Percentiles rank a stretch among this genome's conserved stretches.
phyloP scores from a whole-genome alignment of 2,113 vertebrate genomes.

The Gallinago jamesoni region DNA sequence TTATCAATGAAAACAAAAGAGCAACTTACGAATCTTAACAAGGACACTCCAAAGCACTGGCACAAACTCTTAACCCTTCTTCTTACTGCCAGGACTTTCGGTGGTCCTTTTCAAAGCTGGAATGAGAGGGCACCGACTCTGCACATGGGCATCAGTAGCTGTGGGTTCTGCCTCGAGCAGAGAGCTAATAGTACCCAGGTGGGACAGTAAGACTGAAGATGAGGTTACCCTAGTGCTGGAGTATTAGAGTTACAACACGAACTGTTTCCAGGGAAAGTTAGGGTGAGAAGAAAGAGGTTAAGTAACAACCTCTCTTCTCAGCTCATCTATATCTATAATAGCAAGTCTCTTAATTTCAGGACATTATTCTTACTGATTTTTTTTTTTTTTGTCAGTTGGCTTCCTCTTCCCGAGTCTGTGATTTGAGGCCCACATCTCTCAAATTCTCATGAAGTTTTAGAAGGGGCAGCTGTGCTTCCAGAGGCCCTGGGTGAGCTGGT shows the following conservation, averaged over 20 bases:
- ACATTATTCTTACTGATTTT: not conserved
- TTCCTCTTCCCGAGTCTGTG: not conserved
- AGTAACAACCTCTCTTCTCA: not conserved
- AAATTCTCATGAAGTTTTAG: not conserved
- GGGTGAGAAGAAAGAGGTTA: not conserved
- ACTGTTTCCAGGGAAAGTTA: not conserved
- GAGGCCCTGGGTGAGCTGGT: not conserved
- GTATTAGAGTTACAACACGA: not conserved
- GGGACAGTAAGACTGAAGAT: not conserved
- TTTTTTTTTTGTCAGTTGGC: not conserved
- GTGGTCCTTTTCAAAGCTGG: not conserved
- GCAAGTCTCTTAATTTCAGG: not conserved
- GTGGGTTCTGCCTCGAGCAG: not conserved
- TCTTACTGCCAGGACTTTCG: not conserved
- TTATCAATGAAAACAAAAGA: not conserved
- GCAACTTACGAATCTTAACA: not conserved
- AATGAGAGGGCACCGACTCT: not conserved
- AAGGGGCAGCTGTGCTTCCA: not conserved
- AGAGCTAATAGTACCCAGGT: not conserved
- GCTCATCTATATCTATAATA: not conserved
- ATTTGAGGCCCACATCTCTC: not conserved
- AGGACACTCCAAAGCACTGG: not conserved
- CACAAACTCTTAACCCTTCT: not conserved
- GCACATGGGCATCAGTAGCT: not conserved
- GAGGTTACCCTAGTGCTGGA: not conserved